Evolutionary conservation across 2,888 invertebrate species (phyloP).

Genomic region (Pemphredon lugubris): DNA sequence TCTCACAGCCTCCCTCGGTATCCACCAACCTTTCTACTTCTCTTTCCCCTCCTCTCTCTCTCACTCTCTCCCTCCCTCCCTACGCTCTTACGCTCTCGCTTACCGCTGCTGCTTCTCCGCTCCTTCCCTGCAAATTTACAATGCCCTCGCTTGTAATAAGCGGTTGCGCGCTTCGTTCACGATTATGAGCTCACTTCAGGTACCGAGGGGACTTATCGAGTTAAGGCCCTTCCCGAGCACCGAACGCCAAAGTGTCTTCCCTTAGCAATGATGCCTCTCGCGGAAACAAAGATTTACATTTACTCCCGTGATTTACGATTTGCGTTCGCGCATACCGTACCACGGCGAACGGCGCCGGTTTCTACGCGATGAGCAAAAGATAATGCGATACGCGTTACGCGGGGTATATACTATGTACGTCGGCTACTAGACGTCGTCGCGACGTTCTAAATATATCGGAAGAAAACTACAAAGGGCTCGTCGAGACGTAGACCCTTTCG

Average conservation of each 20-base stretch:
- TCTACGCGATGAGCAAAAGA: no score
- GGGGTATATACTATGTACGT: no score
- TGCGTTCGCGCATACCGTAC: no score
- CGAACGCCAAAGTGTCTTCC: slow-evolving; percentile 41
- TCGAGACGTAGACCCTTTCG: no score
- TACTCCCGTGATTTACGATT: neutral
- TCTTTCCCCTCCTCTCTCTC: slow-evolving; percentile 2
- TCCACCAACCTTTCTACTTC: slow-evolving; percentile 21
- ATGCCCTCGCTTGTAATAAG: slow-evolving; percentile 71
- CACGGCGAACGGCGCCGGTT: no score
- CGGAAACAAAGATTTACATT: neutral
- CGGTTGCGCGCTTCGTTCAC: slow-evolving; percentile 67
- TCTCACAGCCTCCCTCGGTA: slow-evolving; percentile 35
- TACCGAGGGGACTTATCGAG: slow-evolving; percentile 67
- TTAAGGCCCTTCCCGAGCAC: slow-evolving; percentile 53
- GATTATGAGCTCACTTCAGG: slow-evolving; percentile 71
- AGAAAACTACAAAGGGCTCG: no score
- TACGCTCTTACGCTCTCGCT: slow-evolving; percentile 17
- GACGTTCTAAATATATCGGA: no score
- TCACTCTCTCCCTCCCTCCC: slow-evolving; percentile 14
- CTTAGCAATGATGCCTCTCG: slow-evolving; percentile 16
- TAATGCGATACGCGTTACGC: no score
- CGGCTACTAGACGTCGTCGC: no score
- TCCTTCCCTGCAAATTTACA: slow-evolving; percentile 67
- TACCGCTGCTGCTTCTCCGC: slow-evolving; percentile 37